These are phyloP conservation scores for Myotis myotis DNA, from an alignment of 2,797 vertebrate genomes.

Conservation along the genomic window DNA sequence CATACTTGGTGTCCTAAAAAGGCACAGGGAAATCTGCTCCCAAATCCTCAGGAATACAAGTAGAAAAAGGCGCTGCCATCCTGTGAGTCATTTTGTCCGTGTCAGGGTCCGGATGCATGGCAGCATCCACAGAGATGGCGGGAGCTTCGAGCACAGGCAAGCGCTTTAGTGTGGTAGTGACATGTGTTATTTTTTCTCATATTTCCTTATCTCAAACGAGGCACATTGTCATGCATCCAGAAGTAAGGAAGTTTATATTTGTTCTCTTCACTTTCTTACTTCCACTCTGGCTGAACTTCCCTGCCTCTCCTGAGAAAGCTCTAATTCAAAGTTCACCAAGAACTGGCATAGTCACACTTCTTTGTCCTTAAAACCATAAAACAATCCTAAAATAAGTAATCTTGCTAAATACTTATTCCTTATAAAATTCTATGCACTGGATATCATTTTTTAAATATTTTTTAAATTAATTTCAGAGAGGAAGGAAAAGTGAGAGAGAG, in stretches of 20 bases:
- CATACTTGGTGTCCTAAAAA: neutral
- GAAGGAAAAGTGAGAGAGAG: too few relatives aligned
- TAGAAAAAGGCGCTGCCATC: neutral
- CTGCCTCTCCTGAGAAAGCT: neutral
- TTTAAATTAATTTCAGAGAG: too few relatives aligned
- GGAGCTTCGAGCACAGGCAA: neutral
- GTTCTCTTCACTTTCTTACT: neutral
- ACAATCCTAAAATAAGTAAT: neutral
- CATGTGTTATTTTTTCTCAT: neutral
- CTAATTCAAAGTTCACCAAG: neutral
- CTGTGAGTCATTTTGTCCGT: neutral
- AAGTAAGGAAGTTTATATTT: neutral
- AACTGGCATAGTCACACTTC: neutral
- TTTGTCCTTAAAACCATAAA: neutral
- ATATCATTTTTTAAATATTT: neutral
- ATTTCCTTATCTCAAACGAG: neutral
- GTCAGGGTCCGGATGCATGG: neutral
- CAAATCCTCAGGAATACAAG: neutral
- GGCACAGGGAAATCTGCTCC: neutral
- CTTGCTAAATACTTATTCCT: neutral
- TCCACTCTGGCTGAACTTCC: neutral
- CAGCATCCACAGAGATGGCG: neutral
- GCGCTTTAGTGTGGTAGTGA: neutral
- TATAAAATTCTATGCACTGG: neutral
- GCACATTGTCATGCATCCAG: neutral